Evolutionary conservation across 92 coral and sea anemone genomes (phyloP).

Genomic region (Porites rus): DNA sequence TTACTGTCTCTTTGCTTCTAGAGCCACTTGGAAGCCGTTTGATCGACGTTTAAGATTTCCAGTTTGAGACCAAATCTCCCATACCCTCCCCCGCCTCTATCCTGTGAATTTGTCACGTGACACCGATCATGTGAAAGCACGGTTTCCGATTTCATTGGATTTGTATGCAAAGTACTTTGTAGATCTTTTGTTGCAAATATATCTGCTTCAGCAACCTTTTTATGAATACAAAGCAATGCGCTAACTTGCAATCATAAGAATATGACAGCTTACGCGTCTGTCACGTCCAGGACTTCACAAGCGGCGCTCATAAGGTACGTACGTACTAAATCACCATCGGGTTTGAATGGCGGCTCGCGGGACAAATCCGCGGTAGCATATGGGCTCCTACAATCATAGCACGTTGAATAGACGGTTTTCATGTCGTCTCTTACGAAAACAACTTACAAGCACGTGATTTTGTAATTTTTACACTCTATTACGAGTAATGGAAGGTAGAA

Average conservation of each 20-base stretch:
- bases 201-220: slow-evolving; percentile 29
- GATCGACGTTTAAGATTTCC: no score
- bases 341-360: no score
- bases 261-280: slow-evolving; percentile 43
- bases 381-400: no score
- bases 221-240: slow-evolving; percentile 21
- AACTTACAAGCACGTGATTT: no score
- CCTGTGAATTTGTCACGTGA: not conserved
- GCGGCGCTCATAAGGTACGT: slow-evolving; percentile 32
- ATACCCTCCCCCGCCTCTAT: no score
- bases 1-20: no score
- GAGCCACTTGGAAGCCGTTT: no score
- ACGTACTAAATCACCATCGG: not conserved
- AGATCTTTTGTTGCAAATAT: not conserved
- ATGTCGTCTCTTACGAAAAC: no score
- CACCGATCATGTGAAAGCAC: not conserved
- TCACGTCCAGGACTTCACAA: slow-evolving; percentile 37
- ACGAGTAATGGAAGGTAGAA: not conserved
- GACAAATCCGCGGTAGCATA: not conserved
- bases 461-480: not conserved
- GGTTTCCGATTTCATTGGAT: slow-evolving; percentile 4
- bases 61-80: no score
- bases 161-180: not conserved
- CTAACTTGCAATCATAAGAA: not conserved
- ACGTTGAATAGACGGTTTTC: no score